Evolutionary conservation across 2,888 invertebrate genomes (phyloP).

Genomic region (Leptopilina myrica): DNA sequence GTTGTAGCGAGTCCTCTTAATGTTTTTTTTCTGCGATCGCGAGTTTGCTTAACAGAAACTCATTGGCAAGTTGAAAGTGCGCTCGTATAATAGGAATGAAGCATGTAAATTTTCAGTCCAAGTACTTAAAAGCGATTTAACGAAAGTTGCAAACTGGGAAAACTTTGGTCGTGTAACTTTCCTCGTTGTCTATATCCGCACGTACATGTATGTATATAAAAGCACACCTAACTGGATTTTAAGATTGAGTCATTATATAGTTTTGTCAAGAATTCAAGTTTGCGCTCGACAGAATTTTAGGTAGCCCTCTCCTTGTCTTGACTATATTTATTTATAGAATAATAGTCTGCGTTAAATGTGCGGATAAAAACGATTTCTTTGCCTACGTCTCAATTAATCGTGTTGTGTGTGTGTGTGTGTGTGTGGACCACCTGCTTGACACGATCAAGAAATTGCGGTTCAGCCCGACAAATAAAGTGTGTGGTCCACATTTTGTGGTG

Average conservation of each 20-base stretch:
- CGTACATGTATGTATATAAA: background rate
- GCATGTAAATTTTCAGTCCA: constrained; percentile 32
- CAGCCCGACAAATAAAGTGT: constrained; percentile 31
- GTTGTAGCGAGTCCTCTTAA: too few species aligned
- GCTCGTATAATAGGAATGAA: background rate
- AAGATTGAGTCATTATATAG: constrained; percentile 30
- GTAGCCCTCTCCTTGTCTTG: too few species aligned
- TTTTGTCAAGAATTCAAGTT: constrained; percentile 35
- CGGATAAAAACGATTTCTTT: constrained; percentile 17
- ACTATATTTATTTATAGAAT: constrained; percentile 19
- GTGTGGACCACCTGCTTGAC: constrained; percentile 30
- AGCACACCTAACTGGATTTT: constrained; percentile 25
- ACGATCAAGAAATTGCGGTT: constrained; percentile 30
- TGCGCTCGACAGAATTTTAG: constrained; percentile 21
- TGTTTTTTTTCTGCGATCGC: background rate
- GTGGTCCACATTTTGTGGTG: constrained; percentile 37
- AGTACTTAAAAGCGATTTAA: constrained; percentile 17
- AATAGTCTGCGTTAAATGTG: constrained; percentile 10
- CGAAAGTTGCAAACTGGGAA: background rate
- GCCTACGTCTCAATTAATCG: constrained; percentile 28
- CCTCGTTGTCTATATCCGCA: constrained; percentile 21
- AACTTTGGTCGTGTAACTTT: constrained; percentile 33
- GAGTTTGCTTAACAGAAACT: background rate
- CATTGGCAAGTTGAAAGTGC: constrained; percentile 5
- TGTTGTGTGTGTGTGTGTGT: background rate